A percentile compares a stretch with the other conserved stretches of the same genome.
These are phyloP conservation scores for Microtus montanus DNA, from an alignment of 2,113 vertebrate species.

Conservation along the genomic window DNA sequence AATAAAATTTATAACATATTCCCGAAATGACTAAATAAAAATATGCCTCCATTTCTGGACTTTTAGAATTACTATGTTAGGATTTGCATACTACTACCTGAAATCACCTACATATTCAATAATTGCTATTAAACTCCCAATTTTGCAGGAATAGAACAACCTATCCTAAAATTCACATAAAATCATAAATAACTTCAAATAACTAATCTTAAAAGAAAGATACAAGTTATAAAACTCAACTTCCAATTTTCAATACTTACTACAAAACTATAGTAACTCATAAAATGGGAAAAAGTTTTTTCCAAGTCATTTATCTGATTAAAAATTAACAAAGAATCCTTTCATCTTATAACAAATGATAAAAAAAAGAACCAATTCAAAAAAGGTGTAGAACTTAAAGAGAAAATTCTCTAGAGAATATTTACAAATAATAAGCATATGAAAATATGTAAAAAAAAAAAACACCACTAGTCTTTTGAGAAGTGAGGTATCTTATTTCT, in stretches of 20 bases:
- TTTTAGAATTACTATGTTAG: too few relatives aligned
- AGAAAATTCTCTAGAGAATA: too few relatives aligned
- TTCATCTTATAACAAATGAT: not conserved
- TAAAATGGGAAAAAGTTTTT: not conserved
- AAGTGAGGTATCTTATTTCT: too few relatives aligned
- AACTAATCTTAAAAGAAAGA: conserved; percentile 4
- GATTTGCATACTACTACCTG: too few relatives aligned
- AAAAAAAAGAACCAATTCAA: not conserved
- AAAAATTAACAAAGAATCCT: not conserved
- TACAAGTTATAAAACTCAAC: not conserved
- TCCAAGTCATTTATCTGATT: not conserved
- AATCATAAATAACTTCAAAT: not conserved
- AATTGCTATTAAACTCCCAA: not conserved
- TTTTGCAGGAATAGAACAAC: not conserved
- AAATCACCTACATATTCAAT: too few relatives aligned
- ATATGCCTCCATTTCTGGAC: too few relatives aligned
- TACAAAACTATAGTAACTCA: not conserved
- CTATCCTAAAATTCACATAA: not conserved
- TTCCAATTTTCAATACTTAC: not conserved
- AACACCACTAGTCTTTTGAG: too few relatives aligned
- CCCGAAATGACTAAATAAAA: too few relatives aligned
- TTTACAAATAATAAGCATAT: too few relatives aligned
- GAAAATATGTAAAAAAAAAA: too few relatives aligned
- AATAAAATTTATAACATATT: too few relatives aligned
- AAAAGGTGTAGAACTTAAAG: too few relatives aligned